Conservation (phyloP, 1,140 invertebrate genomes). For the Apis cerana region DNA sequence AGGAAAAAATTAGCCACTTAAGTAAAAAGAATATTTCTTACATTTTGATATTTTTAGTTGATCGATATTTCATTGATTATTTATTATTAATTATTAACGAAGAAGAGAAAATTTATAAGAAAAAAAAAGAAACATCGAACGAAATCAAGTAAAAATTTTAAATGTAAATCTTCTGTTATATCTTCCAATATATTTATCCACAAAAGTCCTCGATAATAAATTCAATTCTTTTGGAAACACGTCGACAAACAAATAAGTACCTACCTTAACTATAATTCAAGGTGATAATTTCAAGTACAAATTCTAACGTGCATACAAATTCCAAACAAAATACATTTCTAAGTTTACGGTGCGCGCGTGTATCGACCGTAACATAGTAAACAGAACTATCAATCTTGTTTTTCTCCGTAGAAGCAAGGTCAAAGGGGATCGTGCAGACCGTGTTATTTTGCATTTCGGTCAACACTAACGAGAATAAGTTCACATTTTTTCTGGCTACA, state of each 20-base stretch:
- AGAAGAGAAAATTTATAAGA: too few species aligned
- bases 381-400: neutral
- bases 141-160: too few species aligned
- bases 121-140: too few species aligned
- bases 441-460: neutral
- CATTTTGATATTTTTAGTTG: too few species aligned
- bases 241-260: neutral
- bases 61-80: too few species aligned
- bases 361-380: neutral
- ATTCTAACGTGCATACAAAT: neutral
- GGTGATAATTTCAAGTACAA: neutral
- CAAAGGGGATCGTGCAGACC: neutral
- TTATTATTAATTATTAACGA: neutral
- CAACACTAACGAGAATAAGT: neutral
- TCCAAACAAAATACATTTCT: neutral
- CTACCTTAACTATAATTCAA: neutral
- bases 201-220: too few species aligned
- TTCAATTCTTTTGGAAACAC: neutral
- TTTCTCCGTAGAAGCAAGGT: neutral
- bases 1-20: too few species aligned
- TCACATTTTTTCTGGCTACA: slow-evolving; percentile 19
- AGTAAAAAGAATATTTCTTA: too few species aligned
- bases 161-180: too few species aligned
- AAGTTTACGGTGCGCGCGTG: too few species aligned
- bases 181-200: too few species aligned